A percentile compares a stretch with the other conserved stretches of the same genome.
phyloP scores from a whole-genome alignment of 2,888 invertebrate genomes.

The Octodonta nipae region DNA sequence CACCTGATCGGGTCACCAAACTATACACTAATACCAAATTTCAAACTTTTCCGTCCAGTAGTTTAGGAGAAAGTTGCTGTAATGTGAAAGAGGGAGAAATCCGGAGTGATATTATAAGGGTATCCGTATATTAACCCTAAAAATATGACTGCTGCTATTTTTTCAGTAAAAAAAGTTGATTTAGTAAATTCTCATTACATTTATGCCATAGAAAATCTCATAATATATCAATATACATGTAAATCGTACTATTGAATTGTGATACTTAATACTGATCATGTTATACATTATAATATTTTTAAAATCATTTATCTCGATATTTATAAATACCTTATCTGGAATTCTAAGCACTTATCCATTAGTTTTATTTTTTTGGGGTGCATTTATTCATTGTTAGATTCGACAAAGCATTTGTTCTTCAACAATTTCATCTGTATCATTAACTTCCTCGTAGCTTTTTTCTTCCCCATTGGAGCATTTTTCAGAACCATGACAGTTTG shows the following conservation, averaged over 20 bases:
- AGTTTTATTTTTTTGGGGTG: background rate
- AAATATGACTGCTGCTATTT: slow-evolving; percentile 3
- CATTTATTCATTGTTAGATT: slow-evolving; percentile 11
- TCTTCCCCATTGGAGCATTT: too few species aligned
- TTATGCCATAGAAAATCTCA: slow-evolving; percentile 3
- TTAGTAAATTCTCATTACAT: slow-evolving; percentile 3
- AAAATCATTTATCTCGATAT: background rate
- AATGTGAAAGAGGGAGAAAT: too few species aligned
- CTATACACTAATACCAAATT: too few species aligned
- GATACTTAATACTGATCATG: background rate
- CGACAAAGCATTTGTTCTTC: slow-evolving; percentile 13
- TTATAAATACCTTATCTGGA: background rate
- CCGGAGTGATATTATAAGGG: too few species aligned
- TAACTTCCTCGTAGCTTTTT: slow-evolving; percentile 6
- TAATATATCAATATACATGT: background rate
- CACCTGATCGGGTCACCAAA: too few species aligned
- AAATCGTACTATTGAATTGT: slow-evolving; percentile 1
- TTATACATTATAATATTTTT: slow-evolving; percentile 1
- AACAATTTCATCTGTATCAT: too few species aligned
- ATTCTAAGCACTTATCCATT: background rate
- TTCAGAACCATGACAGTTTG: too few species aligned
- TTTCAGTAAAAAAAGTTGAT: slow-evolving; percentile 3
- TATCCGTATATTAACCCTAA: too few species aligned
- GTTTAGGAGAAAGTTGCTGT: too few species aligned
- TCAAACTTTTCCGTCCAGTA: too few species aligned